Evolutionary conservation across 2,888 invertebrate species (phyloP).

Genomic region (Torymus auratus): DNA sequence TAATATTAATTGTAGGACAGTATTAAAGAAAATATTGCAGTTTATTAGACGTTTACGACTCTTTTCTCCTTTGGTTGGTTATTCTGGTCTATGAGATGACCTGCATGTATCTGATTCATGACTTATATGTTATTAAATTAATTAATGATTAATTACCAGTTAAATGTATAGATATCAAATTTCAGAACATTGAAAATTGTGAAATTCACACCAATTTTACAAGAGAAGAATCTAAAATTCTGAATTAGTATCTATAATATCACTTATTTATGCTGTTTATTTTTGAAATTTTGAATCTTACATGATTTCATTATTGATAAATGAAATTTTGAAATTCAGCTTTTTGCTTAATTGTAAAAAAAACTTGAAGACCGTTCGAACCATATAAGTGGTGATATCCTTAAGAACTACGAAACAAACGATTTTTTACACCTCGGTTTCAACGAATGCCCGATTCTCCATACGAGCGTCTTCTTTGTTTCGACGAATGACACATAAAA

Average conservation of each 20-base stretch:
- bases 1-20: too few species aligned
- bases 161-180: too few species aligned
- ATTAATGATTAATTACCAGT: too few species aligned
- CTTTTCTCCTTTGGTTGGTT: too few species aligned
- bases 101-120: too few species aligned
- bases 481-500: slow-evolving; percentile 55
- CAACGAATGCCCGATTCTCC: slow-evolving; percentile 46
- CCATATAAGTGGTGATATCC: slow-evolving; percentile 49
- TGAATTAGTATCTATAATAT: too few species aligned
- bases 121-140: too few species aligned
- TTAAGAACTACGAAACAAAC: slow-evolving; percentile 67
- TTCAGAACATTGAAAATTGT: too few species aligned
- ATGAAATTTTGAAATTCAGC: slow-evolving; percentile 20
- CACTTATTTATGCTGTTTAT: not conserved
- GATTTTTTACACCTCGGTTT: slow-evolving; percentile 68
- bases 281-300: slow-evolving; percentile 1
- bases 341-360: slow-evolving; percentile 27
- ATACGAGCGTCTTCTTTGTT: slow-evolving; percentile 41
- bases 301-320: not conserved
- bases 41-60: too few species aligned
- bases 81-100: too few species aligned
- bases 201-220: slow-evolving; percentile 5
- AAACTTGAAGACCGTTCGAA: slow-evolving; percentile 39
- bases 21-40: too few species aligned
- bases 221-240: not conserved